Base-by-base conservation (phyloP, 2,888 invertebrate genomes). In the Drosophila recens region DNA sequence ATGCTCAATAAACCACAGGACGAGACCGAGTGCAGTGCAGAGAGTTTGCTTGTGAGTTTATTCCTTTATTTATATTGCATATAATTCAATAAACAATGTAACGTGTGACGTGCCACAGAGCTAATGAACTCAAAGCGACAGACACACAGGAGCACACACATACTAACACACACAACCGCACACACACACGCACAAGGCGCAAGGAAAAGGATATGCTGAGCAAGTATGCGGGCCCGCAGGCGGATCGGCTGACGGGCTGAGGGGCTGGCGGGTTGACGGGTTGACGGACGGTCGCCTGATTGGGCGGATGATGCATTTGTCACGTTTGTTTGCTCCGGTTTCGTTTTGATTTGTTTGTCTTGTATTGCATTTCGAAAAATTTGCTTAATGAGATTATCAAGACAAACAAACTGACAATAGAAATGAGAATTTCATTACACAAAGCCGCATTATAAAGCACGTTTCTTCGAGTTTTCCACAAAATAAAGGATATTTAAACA, bases 21-120 rank as follows among this genome's bases (percentile, higher is more conserved):
- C 51, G 42, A 56, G 62, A 33, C 45, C 23, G 43, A 49, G 49
- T 20, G 30, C 23, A 15, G 53, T 13, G 17, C n/a, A 13, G 15
- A 30, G 56, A 51, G 36, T 53, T 23, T 48, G 54, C 62, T 51
- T 67, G 52, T 45, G 54, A 67, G 63, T 61, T 56, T 63, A 70
- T 52, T 40, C 6, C 10, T 61, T 30, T 69, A 58, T 63, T 70
- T 81, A 59, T 57, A 51, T 70, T 81, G 63, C 69, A 75, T 62
- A 67, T 82, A 86, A 86, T 74, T 82, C 75, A 82, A 82, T 82
- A 82, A 82, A 69, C 74, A 67, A 54, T 51, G 67, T 64, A 72
- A 69, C 69, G 75, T 75, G 65, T 70, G 74, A 76, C 77, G 77
- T 82, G 77, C 65, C 65, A 58, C 65, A 79, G 54, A 76, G 69